Evolutionary conservation across 1,140 invertebrate genomes (phyloP), one percentile per base, ranked within the genome.

Genomic region (Neodiprion lecontei): DNA sequence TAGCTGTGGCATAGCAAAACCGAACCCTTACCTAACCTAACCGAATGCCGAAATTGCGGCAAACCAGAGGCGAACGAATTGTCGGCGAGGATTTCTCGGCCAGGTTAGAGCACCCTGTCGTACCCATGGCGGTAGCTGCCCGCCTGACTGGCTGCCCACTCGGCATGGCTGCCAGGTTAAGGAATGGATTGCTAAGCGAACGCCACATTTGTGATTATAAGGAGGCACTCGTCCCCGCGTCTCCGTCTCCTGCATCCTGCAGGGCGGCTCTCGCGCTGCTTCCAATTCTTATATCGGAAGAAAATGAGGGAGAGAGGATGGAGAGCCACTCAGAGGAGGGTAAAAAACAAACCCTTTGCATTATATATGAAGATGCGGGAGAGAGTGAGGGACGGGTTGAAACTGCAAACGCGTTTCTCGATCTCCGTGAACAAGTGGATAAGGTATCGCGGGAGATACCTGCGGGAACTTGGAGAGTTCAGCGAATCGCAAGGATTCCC

Each of bases 161-260:
- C n/a, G n/a, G 14, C 47, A 12, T 73, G 12, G 48, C 68, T 72
- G 47, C 65, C 73, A 69, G 66, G 17, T 73, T 74, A 74, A 80
- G 81, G 79, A 84, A 82, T 80, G 80, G 78, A 84, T 82, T 79
- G 80, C 77, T 80, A 78, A 80, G 78, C 79, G 79, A 76, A 80
- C 77, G 76, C 74, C 73, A 79, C 78, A 84, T 82, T 84, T 85
- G 84, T 82, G 79, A 86, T 83, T 84, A 81, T 83, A 85, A 84
- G 77, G 75, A 84, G 80, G 75, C 69, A 40, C 28, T 40, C 28
- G 28, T 74, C 68, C 72, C 65, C 72, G 61, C 4, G 61, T 65
- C 61, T 14, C 17, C 17, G 12, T 65, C 12, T 21, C 12, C 61
- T 21, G 61, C 61, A 65, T 65, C 61, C 61, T 65, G 61, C 61